Conservation (phyloP, 2,888 invertebrate species). For the Schrankia costaestrigalis region DNA sequence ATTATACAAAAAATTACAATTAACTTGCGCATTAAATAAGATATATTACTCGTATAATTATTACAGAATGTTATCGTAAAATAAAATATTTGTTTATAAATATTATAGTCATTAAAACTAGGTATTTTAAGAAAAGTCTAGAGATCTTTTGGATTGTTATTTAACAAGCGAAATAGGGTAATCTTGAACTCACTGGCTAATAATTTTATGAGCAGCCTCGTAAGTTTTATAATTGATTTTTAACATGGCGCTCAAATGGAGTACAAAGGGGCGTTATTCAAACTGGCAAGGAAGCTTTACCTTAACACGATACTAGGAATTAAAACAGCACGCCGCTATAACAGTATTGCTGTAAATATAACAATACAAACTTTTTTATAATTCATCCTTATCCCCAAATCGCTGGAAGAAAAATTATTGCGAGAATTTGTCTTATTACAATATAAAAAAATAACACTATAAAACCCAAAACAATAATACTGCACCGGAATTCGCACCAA, state of each 20-base stretch:
- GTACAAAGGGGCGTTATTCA: no score
- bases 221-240: no score
- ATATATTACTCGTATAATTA: constrained; percentile 68
- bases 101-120: constrained; percentile 58
- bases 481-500: constrained; percentile 49
- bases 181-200: constrained; percentile 34
- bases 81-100: constrained; percentile 62
- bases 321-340: constrained; percentile 2
- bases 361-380: constrained; percentile 8
- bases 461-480: constrained; percentile 51
- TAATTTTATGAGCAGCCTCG: constrained; percentile 13
- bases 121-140: constrained; percentile 37
- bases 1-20: constrained; percentile 49
- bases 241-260: no score
- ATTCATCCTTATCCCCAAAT: constrained; percentile 18
- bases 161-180: constrained; percentile 26
- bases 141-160: constrained; percentile 48
- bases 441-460: constrained; percentile 35
- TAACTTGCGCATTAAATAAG: constrained; percentile 59
- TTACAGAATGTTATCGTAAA: constrained; percentile 59
- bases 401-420: constrained; percentile 16
- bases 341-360: constrained; percentile 6
- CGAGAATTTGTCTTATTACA: constrained; percentile 27
- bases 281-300: background rate
- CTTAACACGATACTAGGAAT: background rate